phyloP scores from a whole-genome alignment of 2,888 invertebrate species.

The Endotricha flammealis region DNA sequence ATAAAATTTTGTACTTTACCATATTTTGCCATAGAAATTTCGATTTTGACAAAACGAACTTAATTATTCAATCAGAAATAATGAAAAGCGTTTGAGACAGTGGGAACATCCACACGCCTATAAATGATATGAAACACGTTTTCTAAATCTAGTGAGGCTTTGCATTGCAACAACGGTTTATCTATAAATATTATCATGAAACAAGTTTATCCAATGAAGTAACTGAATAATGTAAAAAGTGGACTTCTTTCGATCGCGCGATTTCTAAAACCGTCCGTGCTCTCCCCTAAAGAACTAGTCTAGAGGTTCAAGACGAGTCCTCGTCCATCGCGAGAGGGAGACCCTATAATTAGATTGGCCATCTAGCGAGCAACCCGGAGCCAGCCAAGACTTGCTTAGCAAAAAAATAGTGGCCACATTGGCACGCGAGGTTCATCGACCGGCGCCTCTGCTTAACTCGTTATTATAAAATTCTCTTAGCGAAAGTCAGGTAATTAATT shows the following conservation, averaged over 20 bases:
- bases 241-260: conserved; percentile 10
- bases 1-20: neutral
- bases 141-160: conserved; percentile 6
- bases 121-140: conserved; percentile 2
- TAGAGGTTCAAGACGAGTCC: conserved; percentile 40
- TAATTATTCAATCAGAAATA: too few relatives aligned
- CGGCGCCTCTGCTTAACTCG: conserved; percentile 47
- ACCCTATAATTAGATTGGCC: conserved; percentile 67
- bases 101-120: too few relatives aligned
- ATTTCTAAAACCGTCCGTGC: conserved; percentile 29
- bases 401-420: conserved; percentile 53
- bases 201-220: conserved; percentile 8
- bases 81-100: too few relatives aligned
- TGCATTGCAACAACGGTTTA: conserved; percentile 8
- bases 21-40: too few relatives aligned
- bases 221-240: conserved; percentile 18
- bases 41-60: too few relatives aligned
- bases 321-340: conserved; percentile 41
- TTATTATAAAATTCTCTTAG: conserved; percentile 51
- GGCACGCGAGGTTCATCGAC: conserved; percentile 58
- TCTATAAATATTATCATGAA: conserved; percentile 5
- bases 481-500: conserved; percentile 47
- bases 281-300: conserved; percentile 36
- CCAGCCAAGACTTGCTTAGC: conserved; percentile 54
- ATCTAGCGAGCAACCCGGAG: conserved; percentile 53